These are phyloP conservation scores for Heliconius cydno DNA, from an alignment of 2,888 invertebrate genomes.

Conservation along the genomic window DNA sequence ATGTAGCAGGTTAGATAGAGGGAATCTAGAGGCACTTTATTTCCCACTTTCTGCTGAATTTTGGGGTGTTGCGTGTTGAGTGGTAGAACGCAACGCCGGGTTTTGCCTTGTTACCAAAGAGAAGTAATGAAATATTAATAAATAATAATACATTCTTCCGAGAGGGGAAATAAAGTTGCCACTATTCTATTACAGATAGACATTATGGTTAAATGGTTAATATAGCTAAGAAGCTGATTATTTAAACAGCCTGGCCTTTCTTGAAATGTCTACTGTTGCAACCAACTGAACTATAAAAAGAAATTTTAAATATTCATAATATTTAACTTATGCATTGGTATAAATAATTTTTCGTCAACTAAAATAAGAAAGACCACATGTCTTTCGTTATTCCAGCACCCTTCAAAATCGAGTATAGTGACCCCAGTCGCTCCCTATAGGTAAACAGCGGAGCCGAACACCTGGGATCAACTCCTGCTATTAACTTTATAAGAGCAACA, in stretches of 20 bases:
- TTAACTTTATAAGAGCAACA: slow-evolving; percentile 53
- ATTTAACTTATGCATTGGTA: too few relatives aligned
- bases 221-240: not conserved
- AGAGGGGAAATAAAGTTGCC: too few relatives aligned
- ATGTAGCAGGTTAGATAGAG: not conserved
- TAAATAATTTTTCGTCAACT: not conserved
- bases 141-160: not conserved
- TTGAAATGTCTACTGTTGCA: not conserved
- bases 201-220: too few relatives aligned
- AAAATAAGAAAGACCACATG: slow-evolving; percentile 48
- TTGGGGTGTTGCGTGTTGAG: not conserved
- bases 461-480: slow-evolving; percentile 65
- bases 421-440: slow-evolving; percentile 66
- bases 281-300: not conserved
- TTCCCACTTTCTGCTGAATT: not conserved
- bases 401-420: slow-evolving; percentile 70
- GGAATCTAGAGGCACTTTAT: not conserved
- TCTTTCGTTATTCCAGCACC: slow-evolving; percentile 59
- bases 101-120: not conserved
- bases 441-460: slow-evolving; percentile 65
- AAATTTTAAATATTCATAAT: too few relatives aligned
- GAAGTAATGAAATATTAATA: not conserved
- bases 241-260: not conserved
- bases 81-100: not conserved
- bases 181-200: too few relatives aligned